These are phyloP conservation scores for Benitochromis conjunctus DNA, from an alignment of 2,113 vertebrate genomes.

Conservation along the genomic window DNA sequence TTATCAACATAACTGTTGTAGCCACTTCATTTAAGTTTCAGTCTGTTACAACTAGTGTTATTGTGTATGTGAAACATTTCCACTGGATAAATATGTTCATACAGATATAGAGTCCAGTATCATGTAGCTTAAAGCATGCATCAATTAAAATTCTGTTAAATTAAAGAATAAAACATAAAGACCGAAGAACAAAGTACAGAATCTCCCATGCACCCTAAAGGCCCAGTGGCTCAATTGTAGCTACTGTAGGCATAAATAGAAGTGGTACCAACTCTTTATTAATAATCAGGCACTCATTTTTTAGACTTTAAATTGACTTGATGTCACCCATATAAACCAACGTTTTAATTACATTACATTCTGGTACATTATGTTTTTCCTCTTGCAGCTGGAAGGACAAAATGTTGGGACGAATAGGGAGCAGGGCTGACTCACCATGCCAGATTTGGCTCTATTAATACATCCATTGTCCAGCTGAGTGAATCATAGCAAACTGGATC, in stretches of 20 bases:
- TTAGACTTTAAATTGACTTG: not conserved
- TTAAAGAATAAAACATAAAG: not conserved
- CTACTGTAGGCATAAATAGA: not conserved
- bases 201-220: not conserved
- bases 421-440: not conserved
- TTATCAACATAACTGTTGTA: not conserved
- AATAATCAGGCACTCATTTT: not conserved
- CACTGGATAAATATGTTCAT: not conserved
- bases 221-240: not conserved
- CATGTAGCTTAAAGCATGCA: not conserved
- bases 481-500: not conserved
- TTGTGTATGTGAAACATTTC: not conserved
- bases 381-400: not conserved
- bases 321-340: not conserved
- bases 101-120: not conserved
- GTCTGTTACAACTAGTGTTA: not conserved
- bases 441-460: not conserved
- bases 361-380: not conserved
- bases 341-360: not conserved
- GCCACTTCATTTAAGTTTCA: not conserved
- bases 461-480: not conserved
- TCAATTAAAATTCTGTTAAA: not conserved
- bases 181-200: accelerated
- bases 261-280: not conserved
- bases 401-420: not conserved